Evolutionary conservation across 2,888 invertebrate species (phyloP).

Genomic region (Trilocha varians): DNA sequence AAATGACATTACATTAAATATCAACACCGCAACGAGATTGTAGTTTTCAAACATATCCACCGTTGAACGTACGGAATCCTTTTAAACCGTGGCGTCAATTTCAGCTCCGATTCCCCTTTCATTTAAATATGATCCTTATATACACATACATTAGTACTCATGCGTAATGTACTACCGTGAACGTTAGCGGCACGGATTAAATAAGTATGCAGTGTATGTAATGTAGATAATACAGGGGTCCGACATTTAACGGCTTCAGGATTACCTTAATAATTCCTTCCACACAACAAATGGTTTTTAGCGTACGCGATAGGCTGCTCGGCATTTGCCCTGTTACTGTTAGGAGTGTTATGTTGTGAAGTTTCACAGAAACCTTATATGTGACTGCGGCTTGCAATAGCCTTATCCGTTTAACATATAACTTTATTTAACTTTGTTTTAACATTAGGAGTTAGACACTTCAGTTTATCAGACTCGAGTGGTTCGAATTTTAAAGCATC

Average conservation of each 20-base stretch:
- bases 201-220: constrained; percentile 62
- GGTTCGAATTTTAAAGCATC: no score
- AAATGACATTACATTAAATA: background rate
- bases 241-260: constrained; percentile 68
- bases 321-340: constrained; percentile 12
- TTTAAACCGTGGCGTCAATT: constrained; percentile 48
- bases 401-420: no score
- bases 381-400: background rate
- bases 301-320: constrained; percentile 19
- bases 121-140: constrained; percentile 47
- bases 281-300: constrained; percentile 67
- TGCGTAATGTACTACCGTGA: constrained; percentile 25
- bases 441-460: no score
- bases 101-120: constrained; percentile 26
- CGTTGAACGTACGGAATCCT: constrained; percentile 49
- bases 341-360: background rate
- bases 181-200: constrained; percentile 59
- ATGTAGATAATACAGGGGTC: constrained; percentile 67
- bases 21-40: background rate
- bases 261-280: constrained; percentile 65
- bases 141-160: constrained; percentile 43
- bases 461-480: no score
- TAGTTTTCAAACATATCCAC: background rate
- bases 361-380: background rate
- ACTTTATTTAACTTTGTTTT: no score